Base-by-base conservation (phyloP, 1,140 invertebrate genomes). In the Condylostylus longicornis region DNA sequence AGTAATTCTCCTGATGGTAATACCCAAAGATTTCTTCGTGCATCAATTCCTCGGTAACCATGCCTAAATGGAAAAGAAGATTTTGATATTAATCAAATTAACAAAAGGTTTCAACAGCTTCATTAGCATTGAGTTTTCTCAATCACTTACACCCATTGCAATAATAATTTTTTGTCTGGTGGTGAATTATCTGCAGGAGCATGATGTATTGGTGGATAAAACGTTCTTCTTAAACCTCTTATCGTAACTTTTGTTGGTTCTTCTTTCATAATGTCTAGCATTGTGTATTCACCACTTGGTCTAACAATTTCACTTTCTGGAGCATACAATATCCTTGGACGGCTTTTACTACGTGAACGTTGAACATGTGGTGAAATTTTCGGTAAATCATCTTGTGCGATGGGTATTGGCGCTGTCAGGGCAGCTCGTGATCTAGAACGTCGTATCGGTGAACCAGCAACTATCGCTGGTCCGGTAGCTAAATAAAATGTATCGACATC, bases 401-500 rank as follows among this genome's bases (percentile, higher is more conserved):
- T 62, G 29, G 54, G 56, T 10, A 52, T 54, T 13, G 55, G 49
- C 18, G 53, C 55, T 27, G 56, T 48, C 34, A 59, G 48, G 18
- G 57, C 59, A 22, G 55, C 56, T n/a, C 81, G 65, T 4, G 79
- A 79, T 41, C 80, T 65, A 6, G 78, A 80, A 46, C 80, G 71
- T 47, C 75, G 62, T 13, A 74, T 68, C 2, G 75, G 75, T 0
- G 75, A 77, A 25, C 61, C 61, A 21, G 68, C 56, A 40, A 74
- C 67, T 5, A 64, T 54, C 19, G 57, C 52, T 2, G 54, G 54
- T 1, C 74, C 72, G 10, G 72, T 69, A 10, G 77, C 79, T 48
- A 90, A 62, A 55, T 88, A 89, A 62, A 93, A 93, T 9, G 84
- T 88, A 53, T 89, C 84, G 23, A 88, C 79, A 46, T 88, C 83